Evolutionary conservation across 1,140 invertebrate genomes (phyloP).

Genomic region (Drosophila teissieri): DNA sequence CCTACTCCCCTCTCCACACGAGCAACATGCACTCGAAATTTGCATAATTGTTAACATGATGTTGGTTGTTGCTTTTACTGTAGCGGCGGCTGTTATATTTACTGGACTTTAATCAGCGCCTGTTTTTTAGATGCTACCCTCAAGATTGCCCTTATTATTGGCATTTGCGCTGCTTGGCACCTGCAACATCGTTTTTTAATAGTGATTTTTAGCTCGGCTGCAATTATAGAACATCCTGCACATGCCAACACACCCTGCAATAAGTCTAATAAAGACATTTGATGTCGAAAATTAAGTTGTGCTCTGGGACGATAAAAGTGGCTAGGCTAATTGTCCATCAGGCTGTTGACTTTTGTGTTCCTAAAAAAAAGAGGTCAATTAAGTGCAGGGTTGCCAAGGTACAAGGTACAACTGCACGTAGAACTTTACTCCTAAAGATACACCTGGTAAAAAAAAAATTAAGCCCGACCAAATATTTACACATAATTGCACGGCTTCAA

Average conservation of each 20-base stretch:
- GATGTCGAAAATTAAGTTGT: slow-evolving; percentile 69
- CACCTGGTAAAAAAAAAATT: neutral
- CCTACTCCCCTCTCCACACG: slow-evolving; percentile 24
- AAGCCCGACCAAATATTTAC: slow-evolving; percentile 7
- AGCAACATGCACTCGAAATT: slow-evolving; percentile 76
- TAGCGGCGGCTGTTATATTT: slow-evolving; percentile 28
- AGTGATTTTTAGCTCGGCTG: slow-evolving; percentile 41
- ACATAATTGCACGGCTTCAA: slow-evolving; percentile 10
- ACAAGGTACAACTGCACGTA: neutral
- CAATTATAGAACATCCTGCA: slow-evolving; percentile 28
- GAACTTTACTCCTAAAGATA: too few relatives aligned
- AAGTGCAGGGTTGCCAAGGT: too few relatives aligned
- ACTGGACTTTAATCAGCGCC: slow-evolving; percentile 72
- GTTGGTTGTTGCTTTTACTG: slow-evolving; percentile 57
- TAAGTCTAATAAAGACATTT: slow-evolving; percentile 71
- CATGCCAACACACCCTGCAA: slow-evolving; percentile 25
- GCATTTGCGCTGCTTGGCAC: slow-evolving; percentile 71
- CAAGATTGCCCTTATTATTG: slow-evolving; percentile 45
- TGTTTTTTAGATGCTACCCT: slow-evolving; percentile 47
- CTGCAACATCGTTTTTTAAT: slow-evolving; percentile 61
- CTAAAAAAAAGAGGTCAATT: neutral
- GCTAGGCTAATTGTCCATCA: slow-evolving; percentile 17
- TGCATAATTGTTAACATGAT: slow-evolving; percentile 82
- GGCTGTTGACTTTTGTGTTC: too few relatives aligned
- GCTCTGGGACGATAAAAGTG: slow-evolving; percentile 26